Base-by-base conservation (phyloP, 2,113 vertebrate species). In the Ia io region DNA sequence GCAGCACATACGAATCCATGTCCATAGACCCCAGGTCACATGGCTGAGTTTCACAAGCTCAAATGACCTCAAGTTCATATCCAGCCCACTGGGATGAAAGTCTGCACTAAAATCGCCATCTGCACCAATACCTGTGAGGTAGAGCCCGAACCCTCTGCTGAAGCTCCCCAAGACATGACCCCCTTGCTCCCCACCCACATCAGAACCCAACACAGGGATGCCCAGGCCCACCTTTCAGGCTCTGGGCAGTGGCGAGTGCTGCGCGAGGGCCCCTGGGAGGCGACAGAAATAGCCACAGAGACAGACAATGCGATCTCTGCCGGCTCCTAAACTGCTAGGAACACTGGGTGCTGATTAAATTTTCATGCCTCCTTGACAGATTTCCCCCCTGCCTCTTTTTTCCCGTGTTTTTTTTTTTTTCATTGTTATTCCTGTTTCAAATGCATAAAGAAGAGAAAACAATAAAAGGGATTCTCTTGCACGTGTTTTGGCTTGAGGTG, bases 281-380 rank as follows among this genome's bases (percentile, higher is more conserved):
- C 0, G 4, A 96, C 95, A 93, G 93, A 97, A 98, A 98, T 92
- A 97, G 96, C 92, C 69, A n/a, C 77, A 71, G 59, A 89, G 84
- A 87, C 53, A 88, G 87, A 84, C 97, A 97, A 88, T 82, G 88
- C 67, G 56, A 86, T 84, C 97, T 85, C 63, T 59, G 49, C 94
- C 85, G 32, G 84, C 95, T 96, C 77, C 91, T 0, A 1, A 97
- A 91, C 83, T 49, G 95, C 94, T 77, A 9, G 79, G 94, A 96
- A 97, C 78, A 11, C 91, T 67, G 96, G 67, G 93, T 95, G 93
- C 89, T 97, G 97, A 98, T 98, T 98, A 97, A 97, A 98, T 97
- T 97, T 98, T 98, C 93, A 97, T 98, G 53, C 56, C 95, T 97
- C 95, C 90, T 86, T 5, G 22, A 93, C 91, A 93, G 93, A 92